These are phyloP conservation scores for Tachysurus fulvidraco DNA, from an alignment of 2,113 vertebrate genomes.

Conservation along the genomic window DNA sequence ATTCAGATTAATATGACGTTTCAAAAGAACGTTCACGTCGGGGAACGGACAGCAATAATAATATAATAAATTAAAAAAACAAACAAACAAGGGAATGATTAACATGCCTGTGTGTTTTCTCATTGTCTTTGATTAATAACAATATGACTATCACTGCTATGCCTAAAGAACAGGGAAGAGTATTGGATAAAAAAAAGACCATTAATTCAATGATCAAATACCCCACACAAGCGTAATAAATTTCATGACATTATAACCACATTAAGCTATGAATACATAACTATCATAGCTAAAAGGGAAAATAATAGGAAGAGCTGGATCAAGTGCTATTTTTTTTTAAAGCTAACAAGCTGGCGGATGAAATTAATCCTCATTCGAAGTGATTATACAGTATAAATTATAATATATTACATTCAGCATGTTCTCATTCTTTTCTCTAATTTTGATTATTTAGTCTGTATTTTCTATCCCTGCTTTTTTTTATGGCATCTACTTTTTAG, in stretches of 20 bases:
- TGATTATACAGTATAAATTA: neutral
- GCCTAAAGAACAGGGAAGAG: neutral
- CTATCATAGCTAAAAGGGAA: neutral
- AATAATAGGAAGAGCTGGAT: neutral
- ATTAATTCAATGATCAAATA: neutral
- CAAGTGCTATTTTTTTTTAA: neutral
- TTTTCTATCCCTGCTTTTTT: neutral
- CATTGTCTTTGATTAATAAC: too few species aligned
- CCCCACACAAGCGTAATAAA: neutral
- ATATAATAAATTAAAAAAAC: neutral
- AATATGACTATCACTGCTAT: neutral
- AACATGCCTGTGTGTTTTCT: neutral
- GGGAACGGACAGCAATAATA: neutral
- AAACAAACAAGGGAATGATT: neutral
- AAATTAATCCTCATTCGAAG: neutral
- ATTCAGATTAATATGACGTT: neutral
- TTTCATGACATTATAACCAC: neutral
- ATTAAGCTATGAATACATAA: neutral
- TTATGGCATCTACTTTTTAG: neutral
- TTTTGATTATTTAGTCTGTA: neutral
- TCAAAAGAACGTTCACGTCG: neutral
- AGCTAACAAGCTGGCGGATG: neutral
- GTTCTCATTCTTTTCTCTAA: neutral
- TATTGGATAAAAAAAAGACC: too few species aligned
- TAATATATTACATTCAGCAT: neutral